Evolutionary conservation across 2,888 invertebrate species (phyloP), one percentile per base, ranked within the genome.

Genomic region (Automeris io): DNA sequence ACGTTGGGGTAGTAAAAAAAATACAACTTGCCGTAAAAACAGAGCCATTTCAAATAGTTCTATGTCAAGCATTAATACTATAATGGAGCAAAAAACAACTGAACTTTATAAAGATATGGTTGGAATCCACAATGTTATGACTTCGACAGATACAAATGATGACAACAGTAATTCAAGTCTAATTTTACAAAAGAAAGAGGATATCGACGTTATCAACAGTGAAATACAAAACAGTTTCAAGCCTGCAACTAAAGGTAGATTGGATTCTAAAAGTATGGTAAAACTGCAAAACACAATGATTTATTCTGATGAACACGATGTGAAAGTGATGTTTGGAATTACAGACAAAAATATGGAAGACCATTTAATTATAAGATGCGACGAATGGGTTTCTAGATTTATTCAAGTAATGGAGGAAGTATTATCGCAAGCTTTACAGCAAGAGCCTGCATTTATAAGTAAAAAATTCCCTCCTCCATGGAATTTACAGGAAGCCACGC

Each of bases 331-430:
- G 70, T 77, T 70, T 50, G 56, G 64, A 54, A 49, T 82, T 5
- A 65, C 59, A 5, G 57, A 54, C 42, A 42, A 53, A 22, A 42
- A 18, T 13, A 78, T 80, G 74, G 65, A 70, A 33, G 65, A 77
- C 3, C 54, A 56, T 49, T 61, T 85, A 22, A 61, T 33, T 49
- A 54, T 47, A 25, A 66, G 71, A 45, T 54, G 57, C 23, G 80
- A 83, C 23, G 81, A 82, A 49, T 85, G 78, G 78, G 54, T 81
- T 5, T 73, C 74, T 19, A 66, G 77, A 39, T 82, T 77, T 45
- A 52, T 69, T 9, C 79, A 82, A 54, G 76, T 80, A 57, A 82
- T 86, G 80, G 82, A 82, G 51, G 79, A 82, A 40, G 72, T 62
- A 5, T 46, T 85, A 18, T 61, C 65, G 21, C 68, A 72, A 41